Percentiles rank a stretch among this genome's conserved stretches.
These are phyloP conservation scores for Desoria tigrina DNA, from an alignment of 2,888 invertebrate species.

Conservation along the genomic window DNA sequence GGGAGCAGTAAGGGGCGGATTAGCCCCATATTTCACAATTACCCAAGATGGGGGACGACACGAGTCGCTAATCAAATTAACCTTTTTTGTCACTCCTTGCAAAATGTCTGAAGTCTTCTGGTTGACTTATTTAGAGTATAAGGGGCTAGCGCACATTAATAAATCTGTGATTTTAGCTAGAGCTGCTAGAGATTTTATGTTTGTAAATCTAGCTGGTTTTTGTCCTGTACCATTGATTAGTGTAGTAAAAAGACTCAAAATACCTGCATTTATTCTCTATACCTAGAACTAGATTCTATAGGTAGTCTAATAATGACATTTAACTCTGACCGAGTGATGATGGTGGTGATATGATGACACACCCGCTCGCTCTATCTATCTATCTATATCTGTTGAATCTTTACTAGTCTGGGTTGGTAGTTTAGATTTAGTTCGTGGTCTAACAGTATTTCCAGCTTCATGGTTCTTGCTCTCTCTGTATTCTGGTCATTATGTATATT, in stretches of 20 bases:
- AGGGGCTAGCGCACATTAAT: neutral
- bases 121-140: neutral
- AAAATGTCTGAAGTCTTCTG: neutral
- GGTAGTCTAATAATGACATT: neutral
- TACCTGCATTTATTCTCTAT: too few species aligned
- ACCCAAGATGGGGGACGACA: too few species aligned
- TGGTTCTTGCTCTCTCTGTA: neutral
- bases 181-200: conserved; percentile 12
- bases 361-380: too few species aligned
- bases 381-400: neutral
- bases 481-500: conserved; percentile 3
- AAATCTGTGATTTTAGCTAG: conserved; percentile 10
- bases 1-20: too few species aligned
- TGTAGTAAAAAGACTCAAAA: neutral
- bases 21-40: too few species aligned
- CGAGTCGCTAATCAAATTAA: neutral
- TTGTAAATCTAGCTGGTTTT: conserved; percentile 16
- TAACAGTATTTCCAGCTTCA: conserved; percentile 14
- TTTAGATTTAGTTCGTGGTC: neutral
- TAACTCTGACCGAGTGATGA: conserved; percentile 10
- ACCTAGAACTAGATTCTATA: too few species aligned
- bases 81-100: conserved; percentile 1
- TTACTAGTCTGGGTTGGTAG: conserved; percentile 10
- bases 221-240: conserved; percentile 3
- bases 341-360: neutral